phyloP scores from a whole-genome alignment of 2,797 vertebrate species.

The Melanotaenia parkinsoni region DNA sequence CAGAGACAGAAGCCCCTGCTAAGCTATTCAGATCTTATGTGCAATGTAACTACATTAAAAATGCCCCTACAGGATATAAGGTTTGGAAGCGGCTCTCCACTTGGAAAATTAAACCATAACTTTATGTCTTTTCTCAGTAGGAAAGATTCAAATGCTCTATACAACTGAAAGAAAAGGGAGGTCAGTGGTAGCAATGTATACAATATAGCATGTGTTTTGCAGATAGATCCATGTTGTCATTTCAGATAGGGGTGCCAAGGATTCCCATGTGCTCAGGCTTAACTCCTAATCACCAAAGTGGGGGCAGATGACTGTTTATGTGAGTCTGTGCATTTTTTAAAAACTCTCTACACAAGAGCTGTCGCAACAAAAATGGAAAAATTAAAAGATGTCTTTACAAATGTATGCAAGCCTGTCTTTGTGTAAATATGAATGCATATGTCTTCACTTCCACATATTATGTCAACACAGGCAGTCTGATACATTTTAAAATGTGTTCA shows the following conservation, averaged over 20 bases:
- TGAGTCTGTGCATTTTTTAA: constrained; percentile 1
- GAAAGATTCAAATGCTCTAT: constrained; percentile 3
- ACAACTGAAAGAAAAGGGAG: constrained; percentile 1
- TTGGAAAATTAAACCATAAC: constrained; percentile 32
- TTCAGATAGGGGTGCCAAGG: constrained; percentile 32
- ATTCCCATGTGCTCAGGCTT: constrained; percentile 53
- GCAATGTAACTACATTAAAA: constrained; percentile 30
- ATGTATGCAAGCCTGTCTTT: not conserved
- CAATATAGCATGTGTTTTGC: constrained; percentile 2
- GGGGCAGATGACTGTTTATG: constrained; percentile 29
- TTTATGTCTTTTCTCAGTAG: constrained; percentile 18
- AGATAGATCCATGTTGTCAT: constrained; percentile 43
- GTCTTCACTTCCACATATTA: not conserved
- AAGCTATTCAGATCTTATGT: constrained; percentile 57
- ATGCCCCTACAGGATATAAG: constrained; percentile 13
- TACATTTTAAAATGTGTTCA: not conserved
- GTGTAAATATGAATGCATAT: not conserved
- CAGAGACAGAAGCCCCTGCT: constrained; percentile 42
- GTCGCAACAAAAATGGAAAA: constrained; percentile 36
- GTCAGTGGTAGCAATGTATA: constrained; percentile 8
- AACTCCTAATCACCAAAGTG: constrained; percentile 41
- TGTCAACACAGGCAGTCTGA: not conserved
- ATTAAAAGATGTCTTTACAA: constrained; percentile 25
- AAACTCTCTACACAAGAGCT: constrained; percentile 28
- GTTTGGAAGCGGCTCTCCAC: not conserved